Evolutionary conservation across 2,113 vertebrate genomes (phyloP), one percentile per base, ranked within the genome.

Genomic region (Ranitomeya variabilis): DNA sequence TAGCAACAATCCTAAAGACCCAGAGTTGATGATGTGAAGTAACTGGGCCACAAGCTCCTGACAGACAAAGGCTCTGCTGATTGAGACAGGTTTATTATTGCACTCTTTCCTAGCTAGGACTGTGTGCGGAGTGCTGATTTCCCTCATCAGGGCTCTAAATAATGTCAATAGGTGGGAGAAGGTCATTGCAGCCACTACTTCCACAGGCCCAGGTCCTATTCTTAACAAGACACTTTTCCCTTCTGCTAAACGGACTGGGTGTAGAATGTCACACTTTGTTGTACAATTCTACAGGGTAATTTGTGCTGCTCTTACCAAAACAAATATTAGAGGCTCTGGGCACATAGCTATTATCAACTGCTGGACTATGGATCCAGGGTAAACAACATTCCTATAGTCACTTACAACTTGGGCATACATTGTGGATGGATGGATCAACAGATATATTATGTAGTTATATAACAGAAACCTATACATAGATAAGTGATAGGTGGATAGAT

Each of bases 1-100:
- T 89, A 94, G 94, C 91, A 94, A 85, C 89, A 94, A 91, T 89
- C 23, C 69, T 91, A 91, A 93, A 92, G 93, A 92, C 90, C 94
- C 92, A 93, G 91, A 91, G 89, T 89, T 87, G 88, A 90, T 90
- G 93, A 93, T 90, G 94, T 92, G 95, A 96, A 95, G 93, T 95
- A 95, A 93, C 90, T 85, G 86, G 90, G 91, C 55, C 92, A 62
- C 92, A 62, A 88, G 93, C 93, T 95, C 95, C 94, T 94, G 94
- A 94, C 93, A 95, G 94, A 93, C 92, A 92, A 91, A 90, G 91
- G 76, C 23, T 83, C 92, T 95, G 92, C 94, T 93, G 94, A 91
- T 91, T 92, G 91, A 92, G 93, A 94, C 93, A 93, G 92, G 91
- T 94, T 94, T 94, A 94, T 94, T 94, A 92, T 93, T 94, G 89